Evolutionary conservation across 2,113 vertebrate genomes (phyloP), one percentile per base, ranked within the genome.

Genomic region (Oncorhynchus mykiss): DNA sequence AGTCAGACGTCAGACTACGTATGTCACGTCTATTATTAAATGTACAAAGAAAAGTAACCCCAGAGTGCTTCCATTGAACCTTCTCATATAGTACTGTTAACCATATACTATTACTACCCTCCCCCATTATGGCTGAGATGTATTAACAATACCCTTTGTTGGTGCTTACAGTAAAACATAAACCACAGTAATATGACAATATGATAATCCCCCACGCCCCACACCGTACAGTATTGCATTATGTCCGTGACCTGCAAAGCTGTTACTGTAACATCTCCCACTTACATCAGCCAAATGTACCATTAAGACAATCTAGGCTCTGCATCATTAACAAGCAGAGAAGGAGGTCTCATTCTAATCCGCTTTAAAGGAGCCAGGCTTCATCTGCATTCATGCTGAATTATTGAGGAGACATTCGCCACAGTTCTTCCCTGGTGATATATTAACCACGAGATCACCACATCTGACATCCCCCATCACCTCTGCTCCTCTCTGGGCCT

Each of bases 331-430:
- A 74, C 79, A 79, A 84, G 76, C 78, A 80, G 87, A 75, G 79
- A 80, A 80, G 25, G 69, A 85, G 72, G 71, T 67, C 39, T 45
- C 39, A 8, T 45, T 45, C 77, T 88, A 88, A 90, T 88, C 88
- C 88, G 85, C 84, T 88, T 85, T 87, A 84, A 87, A 74, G 81
- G 81, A 75, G 48, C 77, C 34, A 72, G 67, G 34, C 72, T 62
- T 91, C 88, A 91, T 91, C 88, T 90, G 83, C 66, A 82, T 87
- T 88, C 87, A 82, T 78, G 59, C 82, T 83, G 77, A 90, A 89
- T 90, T 87, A 88, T 87, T 88, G 73, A 86, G 78, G 86, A 78
- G 82, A 74, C 77, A 76, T 84, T 82, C 75, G 18, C 16, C 16
- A 31, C 25, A 18, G 27, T 68, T 34, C 27, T 67, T 9, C 5